Evolutionary conservation across 2,113 vertebrate genomes (phyloP), one percentile per base, ranked within the genome.

Genomic region (Gallinago media): DNA sequence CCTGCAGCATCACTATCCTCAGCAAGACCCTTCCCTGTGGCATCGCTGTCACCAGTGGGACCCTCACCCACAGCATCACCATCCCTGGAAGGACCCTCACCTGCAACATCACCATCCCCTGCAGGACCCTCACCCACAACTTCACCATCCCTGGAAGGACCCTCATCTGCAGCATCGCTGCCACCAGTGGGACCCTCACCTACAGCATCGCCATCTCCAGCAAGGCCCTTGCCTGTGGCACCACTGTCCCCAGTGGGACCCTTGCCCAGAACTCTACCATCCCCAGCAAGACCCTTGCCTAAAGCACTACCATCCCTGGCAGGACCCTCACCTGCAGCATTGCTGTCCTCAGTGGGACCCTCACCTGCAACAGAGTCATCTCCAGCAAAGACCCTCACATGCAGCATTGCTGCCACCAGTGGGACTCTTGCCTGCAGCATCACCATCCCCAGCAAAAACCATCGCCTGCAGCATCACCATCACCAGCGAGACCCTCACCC

Each of bases 11-110:
- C 19, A 2, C 27, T 6, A 4, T 12, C 13, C 23, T 13, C 46
- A 36, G 21, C 2, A 27, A 18, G 12, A 27, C 46, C 66, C n/a
- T 70, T 12, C 4, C 46, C n/a, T 9, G 6, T 5, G 4, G 31
- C 59, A 58, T 32, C 11, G 6, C 55, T 2, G 0, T 32, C 9
- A 16, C 7, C 17, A 42, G 21, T 0, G 4, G 17, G 58, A 73
- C 40, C 40, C 11, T 38, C 3, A 4, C 9, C 14, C 0, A 0
- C 27, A 15, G 44, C 56, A 47, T 42, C 11, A 1, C 31, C 11
- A 15, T 72, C 32, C 22, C 47, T 56, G 36, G 25, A 0, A 3
- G 34, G 34, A 61, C 15, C 66, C 32, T 49, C 11, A 5, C 16
- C 22, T 6, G 2, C 3, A 38, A 10, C 36, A 38, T 38, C 36